These are phyloP conservation scores for Scaptomyza hsui DNA, from an alignment of 1,140 invertebrate species.

Conservation along the genomic window DNA sequence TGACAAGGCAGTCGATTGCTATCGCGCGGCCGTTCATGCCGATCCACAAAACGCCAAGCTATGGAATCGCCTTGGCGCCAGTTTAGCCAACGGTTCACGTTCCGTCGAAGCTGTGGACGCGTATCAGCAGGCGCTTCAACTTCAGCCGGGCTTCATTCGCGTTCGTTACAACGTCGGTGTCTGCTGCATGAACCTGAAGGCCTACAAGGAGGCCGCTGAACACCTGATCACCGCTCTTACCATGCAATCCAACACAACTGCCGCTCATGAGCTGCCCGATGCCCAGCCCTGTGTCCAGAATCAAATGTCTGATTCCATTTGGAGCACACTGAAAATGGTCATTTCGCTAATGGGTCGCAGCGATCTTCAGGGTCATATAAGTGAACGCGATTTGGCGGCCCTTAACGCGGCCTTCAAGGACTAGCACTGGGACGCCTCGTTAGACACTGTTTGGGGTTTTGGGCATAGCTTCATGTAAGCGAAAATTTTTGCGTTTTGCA, in stretches of 20 bases:
- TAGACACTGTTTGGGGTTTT: not conserved
- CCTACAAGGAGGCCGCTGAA: conserved; percentile 97
- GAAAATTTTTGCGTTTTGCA: conserved; percentile 15
- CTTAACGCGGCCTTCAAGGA: conserved; percentile 80
- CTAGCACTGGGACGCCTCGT: conserved; percentile 13
- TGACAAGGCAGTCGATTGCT: conserved; percentile 98
- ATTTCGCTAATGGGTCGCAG: conserved; percentile 93
- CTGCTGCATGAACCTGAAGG: conserved; percentile 97
- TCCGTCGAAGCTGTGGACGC: conserved; percentile 98
- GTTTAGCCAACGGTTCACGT: conserved; percentile 96
- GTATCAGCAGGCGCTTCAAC: conserved; percentile 95
- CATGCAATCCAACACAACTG: conserved; percentile 93
- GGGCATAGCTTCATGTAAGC: not conserved
- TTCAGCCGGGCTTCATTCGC: conserved; percentile 97
- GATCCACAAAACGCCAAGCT: conserved; percentile 94
- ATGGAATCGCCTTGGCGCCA: conserved; percentile 99
- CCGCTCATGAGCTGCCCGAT: conserved; percentile 85
- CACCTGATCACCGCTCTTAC: conserved; percentile 97
- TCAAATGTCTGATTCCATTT: conserved; percentile 96
- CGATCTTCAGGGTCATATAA: conserved; percentile 86
- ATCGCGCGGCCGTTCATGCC: conserved; percentile 93
- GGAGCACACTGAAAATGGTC: conserved; percentile 96
- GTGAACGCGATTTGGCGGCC: conserved; percentile 66
- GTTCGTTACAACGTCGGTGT: conserved; percentile 99
- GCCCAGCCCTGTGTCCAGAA: conserved; percentile 83